Evolutionary conservation across 2,797 vertebrate species (phyloP).

Genomic region (Toxotes lorentzi): DNA sequence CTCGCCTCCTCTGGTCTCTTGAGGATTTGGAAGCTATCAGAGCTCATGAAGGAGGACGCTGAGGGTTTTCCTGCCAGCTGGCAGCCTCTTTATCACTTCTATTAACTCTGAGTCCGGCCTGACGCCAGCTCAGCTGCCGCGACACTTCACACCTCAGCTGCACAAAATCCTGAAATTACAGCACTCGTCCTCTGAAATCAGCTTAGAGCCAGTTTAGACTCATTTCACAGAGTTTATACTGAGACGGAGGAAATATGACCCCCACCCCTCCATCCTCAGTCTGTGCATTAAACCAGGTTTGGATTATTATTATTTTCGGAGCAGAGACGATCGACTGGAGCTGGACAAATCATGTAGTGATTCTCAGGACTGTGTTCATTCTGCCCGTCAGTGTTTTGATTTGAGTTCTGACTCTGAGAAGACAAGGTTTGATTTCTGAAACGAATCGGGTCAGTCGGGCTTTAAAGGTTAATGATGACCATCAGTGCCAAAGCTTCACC

Average conservation of each 20-base stretch:
- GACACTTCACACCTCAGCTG: slow-evolving; percentile 28
- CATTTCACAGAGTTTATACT: slow-evolving; percentile 32
- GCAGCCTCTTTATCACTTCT: slow-evolving; percentile 75
- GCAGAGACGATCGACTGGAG: too few relatives aligned
- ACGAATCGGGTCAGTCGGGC: too few relatives aligned
- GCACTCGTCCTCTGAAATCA: slow-evolving; percentile 18
- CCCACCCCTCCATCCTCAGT: not conserved
- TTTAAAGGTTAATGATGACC: too few relatives aligned
- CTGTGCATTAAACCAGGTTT: too few relatives aligned
- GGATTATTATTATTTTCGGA: too few relatives aligned
- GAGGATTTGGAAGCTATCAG: slow-evolving; percentile 38
- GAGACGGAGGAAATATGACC: slow-evolving; percentile 20
- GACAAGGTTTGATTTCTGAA: too few relatives aligned
- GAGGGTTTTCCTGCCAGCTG: slow-evolving; percentile 71
- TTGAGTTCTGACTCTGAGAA: too few relatives aligned
- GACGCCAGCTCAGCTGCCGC: slow-evolving; percentile 14
- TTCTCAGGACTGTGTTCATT: too few relatives aligned
- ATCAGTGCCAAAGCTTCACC: too few relatives aligned
- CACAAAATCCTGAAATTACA: slow-evolving; percentile 39
- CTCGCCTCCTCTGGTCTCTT: not conserved
- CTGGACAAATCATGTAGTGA: too few relatives aligned
- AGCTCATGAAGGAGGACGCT: slow-evolving; percentile 20
- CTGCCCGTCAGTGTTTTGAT: too few relatives aligned
- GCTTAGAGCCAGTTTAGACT: slow-evolving; percentile 34
- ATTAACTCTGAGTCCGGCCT: slow-evolving; percentile 62